Conservation (phyloP, 2,797 vertebrate genomes). For the Platalea minor region DNA sequence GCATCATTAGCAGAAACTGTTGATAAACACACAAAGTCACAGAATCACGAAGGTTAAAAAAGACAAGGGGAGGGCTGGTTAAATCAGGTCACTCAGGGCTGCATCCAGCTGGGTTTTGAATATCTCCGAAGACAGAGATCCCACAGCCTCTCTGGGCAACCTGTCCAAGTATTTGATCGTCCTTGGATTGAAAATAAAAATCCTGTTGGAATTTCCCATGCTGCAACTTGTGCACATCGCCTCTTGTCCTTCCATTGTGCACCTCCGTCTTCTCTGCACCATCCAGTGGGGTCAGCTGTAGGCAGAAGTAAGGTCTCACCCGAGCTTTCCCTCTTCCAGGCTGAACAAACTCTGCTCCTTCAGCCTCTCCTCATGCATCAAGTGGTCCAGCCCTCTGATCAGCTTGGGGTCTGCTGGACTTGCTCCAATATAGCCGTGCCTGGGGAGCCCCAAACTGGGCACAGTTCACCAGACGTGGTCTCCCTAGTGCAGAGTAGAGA, state of each 20-base stretch:
- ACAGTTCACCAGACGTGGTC: fast-evolving
- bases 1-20: not conserved
- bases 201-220: not conserved
- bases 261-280: not conserved
- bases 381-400: not conserved
- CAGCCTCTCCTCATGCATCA: not conserved
- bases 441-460: not conserved
- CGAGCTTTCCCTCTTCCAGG: not conserved
- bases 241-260: not conserved
- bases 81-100: not conserved
- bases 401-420: not conserved
- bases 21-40: not conserved
- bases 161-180: not conserved
- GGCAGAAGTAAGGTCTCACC: not conserved
- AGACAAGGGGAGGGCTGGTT: not conserved
- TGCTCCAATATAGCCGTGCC: fast-evolving
- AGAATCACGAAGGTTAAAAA: not conserved
- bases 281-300: not conserved
- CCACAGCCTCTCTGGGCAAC: not conserved
- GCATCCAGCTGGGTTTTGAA: not conserved
- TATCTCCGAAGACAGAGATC: not conserved
- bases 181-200: not conserved
- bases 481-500: not conserved
- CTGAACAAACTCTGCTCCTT: not conserved
- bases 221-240: fast-evolving